These are phyloP conservation scores for Pseudomyrmex sp. DNA, from an alignment of 1,140 invertebrate genomes.

Conservation along the genomic window DNA sequence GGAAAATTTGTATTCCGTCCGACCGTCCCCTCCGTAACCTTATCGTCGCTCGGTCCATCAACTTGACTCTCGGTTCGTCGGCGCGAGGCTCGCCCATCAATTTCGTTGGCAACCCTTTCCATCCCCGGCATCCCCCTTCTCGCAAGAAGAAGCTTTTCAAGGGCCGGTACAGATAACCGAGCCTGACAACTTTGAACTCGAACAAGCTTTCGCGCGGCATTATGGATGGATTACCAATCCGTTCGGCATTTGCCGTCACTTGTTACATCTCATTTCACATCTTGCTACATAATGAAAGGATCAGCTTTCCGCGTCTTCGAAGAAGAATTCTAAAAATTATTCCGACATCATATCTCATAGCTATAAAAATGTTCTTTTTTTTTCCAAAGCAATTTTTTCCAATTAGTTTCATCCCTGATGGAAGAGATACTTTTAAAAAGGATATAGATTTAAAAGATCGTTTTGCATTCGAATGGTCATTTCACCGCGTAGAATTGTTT, in stretches of 20 bases:
- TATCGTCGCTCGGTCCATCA: constrained; percentile 80
- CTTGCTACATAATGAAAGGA: background rate
- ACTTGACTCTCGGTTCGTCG: constrained; percentile 76
- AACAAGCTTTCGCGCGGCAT: constrained; percentile 1
- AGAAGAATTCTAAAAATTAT: background rate
- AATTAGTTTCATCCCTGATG: too few relatives aligned
- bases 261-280: constrained; percentile 9
- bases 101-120: constrained; percentile 72
- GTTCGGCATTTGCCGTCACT: background rate
- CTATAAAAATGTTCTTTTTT: background rate
- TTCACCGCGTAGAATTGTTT: background rate
- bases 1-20: constrained; percentile 79
- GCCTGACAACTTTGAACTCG: constrained; percentile 20
- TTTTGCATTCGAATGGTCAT: background rate
- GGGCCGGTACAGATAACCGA: constrained; percentile 36
- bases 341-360: too few relatives aligned
- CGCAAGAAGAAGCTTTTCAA: constrained; percentile 38
- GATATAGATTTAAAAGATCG: background rate
- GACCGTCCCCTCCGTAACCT: constrained; percentile 72
- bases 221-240: constrained; percentile 26
- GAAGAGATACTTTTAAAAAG: background rate
- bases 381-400: background rate
- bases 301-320: background rate
- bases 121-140: background rate
- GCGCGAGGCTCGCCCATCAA: constrained; percentile 76